Evolutionary conservation across 2,797 vertebrate species (phyloP).

Genomic region (Australoheros facetus): DNA sequence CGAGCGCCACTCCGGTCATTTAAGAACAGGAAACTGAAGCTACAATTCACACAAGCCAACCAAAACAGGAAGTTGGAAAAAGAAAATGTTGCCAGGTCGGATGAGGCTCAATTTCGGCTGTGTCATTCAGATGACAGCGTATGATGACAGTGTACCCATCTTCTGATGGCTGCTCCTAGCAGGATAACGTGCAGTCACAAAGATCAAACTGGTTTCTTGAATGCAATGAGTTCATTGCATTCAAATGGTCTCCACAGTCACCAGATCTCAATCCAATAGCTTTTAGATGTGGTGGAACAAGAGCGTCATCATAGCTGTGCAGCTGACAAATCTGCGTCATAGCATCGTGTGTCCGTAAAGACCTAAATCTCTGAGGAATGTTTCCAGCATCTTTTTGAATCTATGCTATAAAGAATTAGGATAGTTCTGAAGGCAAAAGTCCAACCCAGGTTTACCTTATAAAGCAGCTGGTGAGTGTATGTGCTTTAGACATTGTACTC

Average conservation of each 20-base stretch:
- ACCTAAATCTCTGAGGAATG: background rate
- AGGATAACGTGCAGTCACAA: background rate
- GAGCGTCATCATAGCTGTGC: background rate
- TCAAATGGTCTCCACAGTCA: background rate
- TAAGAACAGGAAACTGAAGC: background rate
- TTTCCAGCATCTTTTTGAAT: background rate
- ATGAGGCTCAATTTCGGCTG: background rate
- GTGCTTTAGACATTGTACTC: constrained; percentile 33
- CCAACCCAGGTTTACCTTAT: too few relatives aligned
- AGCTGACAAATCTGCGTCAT: background rate
- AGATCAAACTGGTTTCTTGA: background rate
- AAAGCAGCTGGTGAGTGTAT: background rate
- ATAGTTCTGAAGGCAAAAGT: background rate
- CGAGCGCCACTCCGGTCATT: background rate
- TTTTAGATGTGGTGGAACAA: background rate
- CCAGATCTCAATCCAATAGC: background rate
- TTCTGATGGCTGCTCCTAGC: background rate
- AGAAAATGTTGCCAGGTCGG: background rate
- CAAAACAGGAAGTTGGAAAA: background rate
- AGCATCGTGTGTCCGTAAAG: background rate
- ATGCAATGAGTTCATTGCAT: background rate
- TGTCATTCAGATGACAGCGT: too few relatives aligned
- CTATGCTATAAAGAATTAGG: background rate
- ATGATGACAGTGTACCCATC: background rate
- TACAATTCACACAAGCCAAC: background rate